Percentiles rank a stretch among this genome's conserved stretches.
Evolutionary conservation across 2,888 invertebrate species (phyloP).

Genomic region (Parapristionchus giblindavisi): DNA sequence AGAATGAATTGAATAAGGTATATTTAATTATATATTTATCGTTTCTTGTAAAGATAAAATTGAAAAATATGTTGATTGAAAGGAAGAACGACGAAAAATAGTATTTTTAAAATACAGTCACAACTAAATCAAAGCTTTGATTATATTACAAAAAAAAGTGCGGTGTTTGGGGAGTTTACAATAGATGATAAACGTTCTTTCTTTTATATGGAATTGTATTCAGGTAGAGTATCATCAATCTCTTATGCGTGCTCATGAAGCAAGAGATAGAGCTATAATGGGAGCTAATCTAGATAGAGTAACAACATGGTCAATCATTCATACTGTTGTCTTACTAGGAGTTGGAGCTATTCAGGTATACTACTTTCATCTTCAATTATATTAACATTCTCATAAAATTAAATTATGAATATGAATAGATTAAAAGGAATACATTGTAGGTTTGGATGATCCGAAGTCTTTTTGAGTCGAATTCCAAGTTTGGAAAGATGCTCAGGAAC

Average conservation of each 20-base stretch:
- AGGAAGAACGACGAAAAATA: too few species aligned
- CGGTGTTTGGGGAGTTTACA: neutral
- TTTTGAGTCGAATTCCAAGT: conserved; percentile 77
- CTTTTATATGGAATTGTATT: too few species aligned
- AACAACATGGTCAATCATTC: conserved; percentile 82
- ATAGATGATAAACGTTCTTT: too few species aligned
- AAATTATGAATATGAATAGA: neutral
- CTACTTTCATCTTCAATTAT: neutral
- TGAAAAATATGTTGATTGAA: too few species aligned
- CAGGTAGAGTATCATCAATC: conserved; percentile 56
- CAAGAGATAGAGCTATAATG: conserved; percentile 83
- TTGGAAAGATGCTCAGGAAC: conserved; percentile 64
- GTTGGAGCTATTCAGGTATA: conserved; percentile 78
- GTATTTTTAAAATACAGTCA: too few species aligned
- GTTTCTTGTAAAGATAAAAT: neutral
- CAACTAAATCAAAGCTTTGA: too few species aligned
- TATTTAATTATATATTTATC: neutral
- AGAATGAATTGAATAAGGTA: conserved; percentile 61
- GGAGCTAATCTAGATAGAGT: conserved; percentile 85
- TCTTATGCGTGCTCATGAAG: conserved; percentile 79
- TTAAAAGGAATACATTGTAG: conserved; percentile 41
- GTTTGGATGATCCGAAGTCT: conserved; percentile 83
- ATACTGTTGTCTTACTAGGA: conserved; percentile 79
- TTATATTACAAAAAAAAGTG: neutral
- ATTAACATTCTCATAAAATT: neutral